Conservation (phyloP, 2,113 vertebrate genomes). For the Poecilia latipinna region DNA sequence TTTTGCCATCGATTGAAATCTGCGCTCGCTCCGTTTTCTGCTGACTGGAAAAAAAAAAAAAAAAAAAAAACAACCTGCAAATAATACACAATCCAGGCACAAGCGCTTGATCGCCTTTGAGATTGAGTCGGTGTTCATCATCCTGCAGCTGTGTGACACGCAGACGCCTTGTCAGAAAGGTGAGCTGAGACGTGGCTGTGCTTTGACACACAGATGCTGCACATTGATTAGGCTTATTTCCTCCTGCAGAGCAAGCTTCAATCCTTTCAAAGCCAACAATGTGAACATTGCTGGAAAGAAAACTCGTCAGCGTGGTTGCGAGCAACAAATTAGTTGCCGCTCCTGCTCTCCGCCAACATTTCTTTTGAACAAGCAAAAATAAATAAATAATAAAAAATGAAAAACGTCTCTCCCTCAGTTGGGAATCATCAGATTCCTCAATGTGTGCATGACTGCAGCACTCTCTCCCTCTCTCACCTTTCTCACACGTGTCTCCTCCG, state of each 20-base stretch:
- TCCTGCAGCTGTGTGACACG: conserved; percentile 27
- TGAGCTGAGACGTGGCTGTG: conserved; percentile 7
- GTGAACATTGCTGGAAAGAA: conserved; percentile 7
- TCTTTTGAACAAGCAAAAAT: not conserved
- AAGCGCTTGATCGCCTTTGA: conserved; percentile 14
- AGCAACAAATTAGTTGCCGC: not conserved
- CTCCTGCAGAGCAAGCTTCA: conserved; percentile 16
- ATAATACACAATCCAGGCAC: conserved; percentile 12
- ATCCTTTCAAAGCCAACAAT: conserved; percentile 12
- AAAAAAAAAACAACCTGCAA: conserved; percentile 3
- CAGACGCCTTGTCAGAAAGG: conserved; percentile 31
- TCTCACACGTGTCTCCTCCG: conserved; percentile 90
- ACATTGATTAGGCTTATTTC: conserved; percentile 49
- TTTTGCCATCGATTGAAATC: not conserved
- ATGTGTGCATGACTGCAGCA: conserved; percentile 2
- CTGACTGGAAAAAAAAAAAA: conserved; percentile 29
- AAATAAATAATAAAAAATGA: not conserved
- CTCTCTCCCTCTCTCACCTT: conserved; percentile 81
- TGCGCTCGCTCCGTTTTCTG: not conserved
- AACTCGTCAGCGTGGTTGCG: not conserved
- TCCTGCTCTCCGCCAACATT: not conserved
- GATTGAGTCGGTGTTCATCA: conserved; percentile 28
- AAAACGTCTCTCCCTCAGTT: not conserved
- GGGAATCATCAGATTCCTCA: conserved; percentile 5
- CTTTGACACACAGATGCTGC: conserved; percentile 35